Evolutionary conservation across 2,797 vertebrate species (phyloP).

Genomic region (Anabacerthia variegaticeps): DNA sequence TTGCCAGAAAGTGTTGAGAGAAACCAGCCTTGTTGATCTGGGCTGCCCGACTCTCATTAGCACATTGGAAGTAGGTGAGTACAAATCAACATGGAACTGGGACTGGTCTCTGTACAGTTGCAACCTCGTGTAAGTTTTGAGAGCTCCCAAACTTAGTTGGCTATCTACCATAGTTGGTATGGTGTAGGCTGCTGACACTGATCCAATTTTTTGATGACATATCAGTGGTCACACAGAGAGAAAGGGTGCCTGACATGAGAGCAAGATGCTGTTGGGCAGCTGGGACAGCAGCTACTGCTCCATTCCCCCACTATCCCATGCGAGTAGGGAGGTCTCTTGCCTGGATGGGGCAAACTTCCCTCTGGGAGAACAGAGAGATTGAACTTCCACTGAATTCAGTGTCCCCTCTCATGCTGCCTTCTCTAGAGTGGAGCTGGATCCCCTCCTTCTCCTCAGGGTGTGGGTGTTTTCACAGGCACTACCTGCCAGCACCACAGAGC

Average conservation of each 20-base stretch:
- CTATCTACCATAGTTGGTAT: background rate
- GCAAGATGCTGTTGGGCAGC: background rate
- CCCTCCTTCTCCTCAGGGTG: background rate
- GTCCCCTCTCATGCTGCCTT: background rate
- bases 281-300: background rate
- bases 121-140: background rate
- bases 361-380: background rate
- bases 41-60: accelerated
- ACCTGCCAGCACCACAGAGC: background rate
- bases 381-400: background rate
- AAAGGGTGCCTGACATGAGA: background rate
- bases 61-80: accelerated
- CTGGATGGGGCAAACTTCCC: background rate
- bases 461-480: background rate
- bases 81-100: background rate
- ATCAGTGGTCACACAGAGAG: background rate
- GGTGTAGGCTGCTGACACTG: background rate
- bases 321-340: background rate
- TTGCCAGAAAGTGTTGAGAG: background rate
- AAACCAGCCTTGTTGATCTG: background rate
- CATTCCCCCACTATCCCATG: accelerated
- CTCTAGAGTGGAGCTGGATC: background rate
- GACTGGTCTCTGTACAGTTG: background rate
- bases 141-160: background rate
- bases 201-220: background rate